Evolutionary conservation across 2,797 vertebrate species (phyloP).

Genomic region (Rhinichthys osculus): DNA sequence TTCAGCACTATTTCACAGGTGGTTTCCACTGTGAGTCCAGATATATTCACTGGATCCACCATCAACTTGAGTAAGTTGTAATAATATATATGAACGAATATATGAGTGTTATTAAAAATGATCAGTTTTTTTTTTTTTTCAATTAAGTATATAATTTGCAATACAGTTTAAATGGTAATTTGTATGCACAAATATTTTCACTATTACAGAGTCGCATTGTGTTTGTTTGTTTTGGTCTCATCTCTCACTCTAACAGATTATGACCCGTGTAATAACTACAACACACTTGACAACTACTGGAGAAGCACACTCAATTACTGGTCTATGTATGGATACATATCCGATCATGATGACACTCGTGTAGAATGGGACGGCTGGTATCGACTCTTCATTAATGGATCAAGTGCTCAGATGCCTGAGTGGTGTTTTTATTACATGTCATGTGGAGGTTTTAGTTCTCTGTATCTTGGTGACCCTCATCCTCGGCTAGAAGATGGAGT

Average conservation of each 20-base stretch:
- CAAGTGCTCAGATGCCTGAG: constrained; percentile 27
- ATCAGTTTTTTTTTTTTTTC: no score
- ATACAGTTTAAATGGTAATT: fast-evolving
- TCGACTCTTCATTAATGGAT: constrained; percentile 10
- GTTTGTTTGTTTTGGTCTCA: background rate
- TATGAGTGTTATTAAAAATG: no score
- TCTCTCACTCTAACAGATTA: background rate
- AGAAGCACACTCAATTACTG: constrained; percentile 32
- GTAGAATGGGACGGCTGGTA: constrained; percentile 37
- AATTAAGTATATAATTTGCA: no score
- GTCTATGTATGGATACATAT: background rate
- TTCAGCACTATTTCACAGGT: background rate
- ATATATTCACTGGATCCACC: background rate
- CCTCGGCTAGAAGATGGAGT: constrained; percentile 26
- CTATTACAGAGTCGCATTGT: background rate
- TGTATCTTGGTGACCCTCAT: constrained; percentile 11
- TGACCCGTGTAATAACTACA: constrained; percentile 6
- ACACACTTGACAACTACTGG: background rate
- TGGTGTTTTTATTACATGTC: background rate
- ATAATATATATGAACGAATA: no score
- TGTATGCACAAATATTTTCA: fast-evolving
- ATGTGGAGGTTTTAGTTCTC: constrained; percentile 12
- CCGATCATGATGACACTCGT: background rate
- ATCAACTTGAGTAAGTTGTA: background rate
- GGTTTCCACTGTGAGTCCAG: background rate